These are phyloP conservation scores for Drosophila tsacasi DNA, from an alignment of 1,140 invertebrate genomes.

Conservation along the genomic window DNA sequence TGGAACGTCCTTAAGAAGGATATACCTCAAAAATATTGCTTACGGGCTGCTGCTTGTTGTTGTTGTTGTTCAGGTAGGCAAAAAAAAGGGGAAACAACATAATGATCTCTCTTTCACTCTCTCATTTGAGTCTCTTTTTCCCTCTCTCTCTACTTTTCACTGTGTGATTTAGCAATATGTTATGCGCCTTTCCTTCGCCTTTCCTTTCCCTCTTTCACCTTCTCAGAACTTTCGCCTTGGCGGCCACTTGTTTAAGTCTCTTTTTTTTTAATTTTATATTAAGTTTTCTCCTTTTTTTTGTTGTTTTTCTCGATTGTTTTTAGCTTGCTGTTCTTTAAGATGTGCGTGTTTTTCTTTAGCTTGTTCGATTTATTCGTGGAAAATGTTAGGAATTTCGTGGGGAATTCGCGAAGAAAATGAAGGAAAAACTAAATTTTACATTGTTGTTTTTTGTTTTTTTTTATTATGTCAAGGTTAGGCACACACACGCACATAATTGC, in stretches of 20 bases:
- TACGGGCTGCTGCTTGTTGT: constrained; percentile 28
- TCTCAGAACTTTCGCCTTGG: constrained; percentile 15
- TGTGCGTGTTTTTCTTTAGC: not conserved
- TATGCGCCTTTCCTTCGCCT: constrained; percentile 17
- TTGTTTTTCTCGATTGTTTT: not conserved
- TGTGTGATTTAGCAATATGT: constrained; percentile 60
- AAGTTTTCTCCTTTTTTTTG: not conserved
- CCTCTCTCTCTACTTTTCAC: not conserved
- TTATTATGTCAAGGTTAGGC: constrained; percentile 79
- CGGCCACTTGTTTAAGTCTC: constrained; percentile 43
- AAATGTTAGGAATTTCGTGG: constrained; percentile 30
- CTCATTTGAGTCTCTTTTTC: not conserved
- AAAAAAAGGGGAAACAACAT: constrained; percentile 17
- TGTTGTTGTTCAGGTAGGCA: constrained; percentile 42
- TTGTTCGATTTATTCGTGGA: constrained; percentile 16
- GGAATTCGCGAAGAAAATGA: constrained; percentile 24
- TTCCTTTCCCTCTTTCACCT: constrained; percentile 14
- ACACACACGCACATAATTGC: constrained; percentile 29
- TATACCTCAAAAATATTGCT: constrained; percentile 79
- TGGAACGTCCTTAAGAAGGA: constrained; percentile 85
- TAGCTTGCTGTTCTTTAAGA: not conserved
- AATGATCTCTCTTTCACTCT: constrained; percentile 2
- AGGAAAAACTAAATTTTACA: constrained; percentile 5
- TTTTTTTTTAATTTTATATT: constrained; percentile 14
- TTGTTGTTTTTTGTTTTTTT: constrained; percentile 42